These are phyloP conservation scores for Phataginus tetradactyla DNA, from an alignment of 2,797 vertebrate species.

Conservation along the genomic window DNA sequence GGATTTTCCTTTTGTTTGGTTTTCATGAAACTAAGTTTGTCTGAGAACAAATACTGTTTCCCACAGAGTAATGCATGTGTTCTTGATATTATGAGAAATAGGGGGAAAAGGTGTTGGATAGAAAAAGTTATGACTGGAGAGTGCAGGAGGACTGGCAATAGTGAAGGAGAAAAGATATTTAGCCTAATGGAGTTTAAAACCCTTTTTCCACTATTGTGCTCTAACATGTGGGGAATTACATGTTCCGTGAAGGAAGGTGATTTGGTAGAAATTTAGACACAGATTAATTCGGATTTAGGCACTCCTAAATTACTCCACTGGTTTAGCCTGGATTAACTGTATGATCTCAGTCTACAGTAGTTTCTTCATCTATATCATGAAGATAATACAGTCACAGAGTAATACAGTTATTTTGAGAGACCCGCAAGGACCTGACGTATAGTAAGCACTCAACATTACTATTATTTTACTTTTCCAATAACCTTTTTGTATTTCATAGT, in stretches of 20 bases:
- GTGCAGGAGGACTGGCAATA: not conserved
- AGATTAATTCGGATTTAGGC: not conserved
- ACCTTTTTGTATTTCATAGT: not conserved
- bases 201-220: not conserved
- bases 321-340: not conserved
- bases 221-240: not conserved
- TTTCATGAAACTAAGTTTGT: slow-evolving; percentile 59
- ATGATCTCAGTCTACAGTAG: not conserved
- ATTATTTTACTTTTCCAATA: not conserved
- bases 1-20: slow-evolving; percentile 65
- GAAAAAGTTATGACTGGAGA: not conserved
- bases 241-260: not conserved
- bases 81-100: slow-evolving; percentile 23
- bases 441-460: not conserved
- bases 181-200: not conserved
- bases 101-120: not conserved
- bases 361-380: not conserved
- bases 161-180: not conserved
- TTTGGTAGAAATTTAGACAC: not conserved
- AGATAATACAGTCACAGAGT: not conserved
- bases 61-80: not conserved
- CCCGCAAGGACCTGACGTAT: not conserved
- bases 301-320: not conserved
- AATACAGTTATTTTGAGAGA: not conserved
- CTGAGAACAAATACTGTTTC: slow-evolving; percentile 43